These are phyloP conservation scores for Ricordea florida DNA, from an alignment of 92 coral and sea anemone species.

Conservation along the genomic window DNA sequence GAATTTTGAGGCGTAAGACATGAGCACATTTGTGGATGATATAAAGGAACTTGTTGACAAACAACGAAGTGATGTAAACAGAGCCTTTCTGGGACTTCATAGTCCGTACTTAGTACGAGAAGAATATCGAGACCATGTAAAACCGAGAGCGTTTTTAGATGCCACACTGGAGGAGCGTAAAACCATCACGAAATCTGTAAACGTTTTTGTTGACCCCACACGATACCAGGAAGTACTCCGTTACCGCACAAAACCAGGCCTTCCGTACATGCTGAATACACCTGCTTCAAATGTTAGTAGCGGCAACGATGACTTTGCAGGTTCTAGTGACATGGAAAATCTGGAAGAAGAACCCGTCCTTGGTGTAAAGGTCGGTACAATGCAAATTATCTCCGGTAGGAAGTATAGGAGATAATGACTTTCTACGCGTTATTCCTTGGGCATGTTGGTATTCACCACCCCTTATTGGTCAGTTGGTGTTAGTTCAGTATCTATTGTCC, in stretches of 20 bases:
- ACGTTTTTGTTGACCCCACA: slow-evolving; percentile 29
- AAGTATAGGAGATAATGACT: no score
- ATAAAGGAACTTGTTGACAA: slow-evolving; percentile 44
- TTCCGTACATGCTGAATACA: background rate
- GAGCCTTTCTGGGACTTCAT: slow-evolving; percentile 50
- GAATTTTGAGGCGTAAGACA: slow-evolving; percentile 43
- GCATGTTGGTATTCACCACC: no score
- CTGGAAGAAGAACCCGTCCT: background rate
- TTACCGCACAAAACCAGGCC: slow-evolving; percentile 7
- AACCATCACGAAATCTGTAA: background rate
- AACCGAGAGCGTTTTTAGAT: background rate
- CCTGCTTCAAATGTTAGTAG: background rate
- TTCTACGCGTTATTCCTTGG: no score
- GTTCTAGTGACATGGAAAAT: background rate
- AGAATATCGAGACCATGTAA: slow-evolving; percentile 23
- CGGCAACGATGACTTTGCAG: slow-evolving; percentile 2
- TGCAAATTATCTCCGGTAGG: no score
- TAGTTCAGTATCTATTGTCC: no score
- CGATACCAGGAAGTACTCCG: slow-evolving; percentile 15
- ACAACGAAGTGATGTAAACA: slow-evolving; percentile 44
- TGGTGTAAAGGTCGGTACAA: no score
- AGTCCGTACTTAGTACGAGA: slow-evolving; percentile 41
- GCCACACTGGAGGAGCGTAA: slow-evolving; percentile 23
- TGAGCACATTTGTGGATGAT: slow-evolving; percentile 53
- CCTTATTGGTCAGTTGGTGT: no score